Conservation (phyloP, 2,797 vertebrate species). For the Manis javanica region DNA sequence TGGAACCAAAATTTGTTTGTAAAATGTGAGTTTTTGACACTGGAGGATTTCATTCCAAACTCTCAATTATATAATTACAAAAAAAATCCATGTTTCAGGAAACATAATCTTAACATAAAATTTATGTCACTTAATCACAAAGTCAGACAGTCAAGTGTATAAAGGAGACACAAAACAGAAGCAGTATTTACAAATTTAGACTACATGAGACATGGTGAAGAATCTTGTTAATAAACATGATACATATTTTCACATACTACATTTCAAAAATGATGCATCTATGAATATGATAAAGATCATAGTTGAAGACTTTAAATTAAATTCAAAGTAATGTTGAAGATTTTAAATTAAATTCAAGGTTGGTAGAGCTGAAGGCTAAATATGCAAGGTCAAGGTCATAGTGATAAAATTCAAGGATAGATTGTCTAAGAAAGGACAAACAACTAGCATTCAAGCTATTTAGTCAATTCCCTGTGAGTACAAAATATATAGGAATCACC, state of each 20-base stretch:
- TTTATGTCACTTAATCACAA: constrained; percentile 80
- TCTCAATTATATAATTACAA: constrained; percentile 78
- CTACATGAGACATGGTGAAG: constrained; percentile 73
- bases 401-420: constrained; percentile 75
- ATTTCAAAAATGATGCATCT: constrained; percentile 82
- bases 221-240: constrained; percentile 69
- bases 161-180: constrained; percentile 71
- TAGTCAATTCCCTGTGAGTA: constrained; percentile 63
- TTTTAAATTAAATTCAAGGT: constrained; percentile 41
- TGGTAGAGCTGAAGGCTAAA: constrained; percentile 41
- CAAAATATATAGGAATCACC: constrained; percentile 79
- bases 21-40: constrained; percentile 81
- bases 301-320: constrained; percentile 64
- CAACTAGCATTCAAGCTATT: constrained; percentile 75
- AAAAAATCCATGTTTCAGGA: constrained; percentile 76
- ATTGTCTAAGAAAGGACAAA: constrained; percentile 84
- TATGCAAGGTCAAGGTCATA: constrained; percentile 32
- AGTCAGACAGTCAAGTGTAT: constrained; percentile 80
- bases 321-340: constrained; percentile 28
- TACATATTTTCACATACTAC: constrained; percentile 70
- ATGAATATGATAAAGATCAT: constrained; percentile 56
- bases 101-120: constrained; percentile 79
- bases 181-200: constrained; percentile 85
- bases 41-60: constrained; percentile 71
- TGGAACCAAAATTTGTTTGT: constrained; percentile 76